Percentiles rank a stretch among this genome's conserved stretches.
These are phyloP conservation scores for Theristicus caerulescens DNA, from an alignment of 2,113 vertebrate species.

Conservation along the genomic window DNA sequence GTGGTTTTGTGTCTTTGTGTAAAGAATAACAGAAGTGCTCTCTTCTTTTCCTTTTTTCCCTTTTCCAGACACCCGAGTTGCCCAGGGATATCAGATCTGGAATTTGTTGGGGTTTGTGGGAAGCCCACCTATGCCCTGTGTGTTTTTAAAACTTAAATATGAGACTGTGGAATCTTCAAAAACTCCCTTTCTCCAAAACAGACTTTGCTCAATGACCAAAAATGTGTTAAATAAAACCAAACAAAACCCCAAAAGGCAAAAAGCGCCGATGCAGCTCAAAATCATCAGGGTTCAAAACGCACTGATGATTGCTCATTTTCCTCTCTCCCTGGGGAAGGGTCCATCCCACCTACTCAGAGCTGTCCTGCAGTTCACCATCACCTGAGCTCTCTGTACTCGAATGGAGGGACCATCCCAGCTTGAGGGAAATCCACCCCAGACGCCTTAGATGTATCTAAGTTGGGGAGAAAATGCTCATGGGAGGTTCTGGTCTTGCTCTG, in stretches of 20 bases:
- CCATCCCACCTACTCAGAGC: background rate
- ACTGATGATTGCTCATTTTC: background rate
- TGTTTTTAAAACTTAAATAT: background rate
- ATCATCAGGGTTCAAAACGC: background rate
- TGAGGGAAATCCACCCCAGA: background rate
- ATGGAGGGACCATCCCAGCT: background rate
- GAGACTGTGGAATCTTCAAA: background rate
- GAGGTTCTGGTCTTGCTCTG: background rate
- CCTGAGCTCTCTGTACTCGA: background rate
- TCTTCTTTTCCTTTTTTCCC: background rate
- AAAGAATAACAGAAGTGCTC: background rate
- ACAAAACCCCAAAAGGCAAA: background rate
- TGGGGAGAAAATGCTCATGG: background rate
- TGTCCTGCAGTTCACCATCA: background rate
- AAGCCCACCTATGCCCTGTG: background rate
- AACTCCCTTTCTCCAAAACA: background rate
- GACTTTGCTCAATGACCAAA: background rate
- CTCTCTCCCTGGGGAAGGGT: background rate
- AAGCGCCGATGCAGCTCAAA: background rate
- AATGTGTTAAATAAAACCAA: background rate
- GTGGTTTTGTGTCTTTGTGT: background rate
- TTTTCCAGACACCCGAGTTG: background rate
- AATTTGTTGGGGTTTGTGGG: no score
- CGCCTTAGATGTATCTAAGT: background rate
- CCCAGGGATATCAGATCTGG: background rate